A percentile compares a stretch with the other conserved stretches of the same genome.
Conservation (phyloP, 2,797 vertebrate species). For the Poecilia wingei region DNA sequence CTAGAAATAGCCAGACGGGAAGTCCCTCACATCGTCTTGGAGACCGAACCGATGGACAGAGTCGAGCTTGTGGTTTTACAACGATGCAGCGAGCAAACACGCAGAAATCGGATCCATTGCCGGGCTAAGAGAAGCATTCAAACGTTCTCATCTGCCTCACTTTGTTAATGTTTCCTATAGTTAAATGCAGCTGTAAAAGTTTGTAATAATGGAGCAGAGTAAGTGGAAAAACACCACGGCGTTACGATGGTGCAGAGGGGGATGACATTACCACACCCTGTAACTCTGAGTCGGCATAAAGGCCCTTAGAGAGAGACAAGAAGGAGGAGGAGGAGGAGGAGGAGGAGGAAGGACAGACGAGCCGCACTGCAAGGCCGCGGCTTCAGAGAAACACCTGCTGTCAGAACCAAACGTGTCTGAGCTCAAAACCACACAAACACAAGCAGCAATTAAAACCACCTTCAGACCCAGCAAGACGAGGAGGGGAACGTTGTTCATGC, state of each 20-base stretch:
- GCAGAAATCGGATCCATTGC: background rate
- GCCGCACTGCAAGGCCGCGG: slow-evolving; percentile 17
- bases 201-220: slow-evolving; percentile 38
- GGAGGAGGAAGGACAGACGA: slow-evolving; percentile 46
- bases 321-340: slow-evolving; percentile 33
- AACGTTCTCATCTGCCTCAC: background rate
- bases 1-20: slow-evolving; percentile 77
- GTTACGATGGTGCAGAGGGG: slow-evolving; percentile 48
- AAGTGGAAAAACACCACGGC: slow-evolving; percentile 57
- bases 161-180: slow-evolving; percentile 1
- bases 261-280: slow-evolving; percentile 65
- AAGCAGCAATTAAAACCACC: slow-evolving; percentile 52
- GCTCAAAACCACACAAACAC: slow-evolving; percentile 2
- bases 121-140: background rate
- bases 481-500: slow-evolving; percentile 91
- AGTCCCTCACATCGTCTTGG: slow-evolving; percentile 72
- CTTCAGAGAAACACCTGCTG: slow-evolving; percentile 42
- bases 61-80: slow-evolving; percentile 39
- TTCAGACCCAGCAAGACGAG: slow-evolving; percentile 92
- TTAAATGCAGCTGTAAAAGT: background rate
- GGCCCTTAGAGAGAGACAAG: slow-evolving; percentile 21
- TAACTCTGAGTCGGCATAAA: slow-evolving; percentile 62
- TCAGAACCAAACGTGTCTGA: slow-evolving; percentile 38
- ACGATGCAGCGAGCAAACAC: slow-evolving; percentile 3
- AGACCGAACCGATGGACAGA: slow-evolving; percentile 48